Base-by-base conservation (phyloP, 2,888 invertebrate species). In the Heliconius hortense region DNA sequence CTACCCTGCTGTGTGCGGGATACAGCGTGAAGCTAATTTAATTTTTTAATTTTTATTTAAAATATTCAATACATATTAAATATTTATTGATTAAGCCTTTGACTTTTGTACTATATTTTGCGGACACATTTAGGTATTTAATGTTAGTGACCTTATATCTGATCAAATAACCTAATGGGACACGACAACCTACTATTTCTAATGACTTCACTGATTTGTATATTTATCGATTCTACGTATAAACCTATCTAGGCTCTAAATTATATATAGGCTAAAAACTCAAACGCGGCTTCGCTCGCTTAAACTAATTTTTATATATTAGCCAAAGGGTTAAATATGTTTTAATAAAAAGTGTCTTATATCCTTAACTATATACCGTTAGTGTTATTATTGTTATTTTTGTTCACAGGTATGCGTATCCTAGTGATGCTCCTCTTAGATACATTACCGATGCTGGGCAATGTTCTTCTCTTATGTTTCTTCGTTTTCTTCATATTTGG, bases 401-500 rank as follows among this genome's bases (percentile, higher is more conserved):
- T 73, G n/a, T 82, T 81, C 91, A 74, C 95, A 99, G 99, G 99
- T 95, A 99, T 99, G 99, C 96, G 99, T 82, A 99, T 99, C 85
- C 95, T 99, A 88, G 99, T 99, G 83, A 99, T 99, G 98, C 95
- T 99, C 77, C 95, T 99, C 72, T 95, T 99, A 87, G 99, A 99
- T 93, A 99, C 99, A 10, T 95, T 99, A 81, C 99, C 99, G 21
- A 99, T 99, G 99, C 94, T 99, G 86, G 99, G 99, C 81, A 99
- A 99, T 93, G 99, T 99, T 72, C 95, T 99, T 81, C 95, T 99
- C 81, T 95, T 99, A 80, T 99, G 99, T 94, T 99, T 99, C 95
- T 99, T 99, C 95, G 99, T 99, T 78, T 99, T 99, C 96, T 99
- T 99, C 95, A 99, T 99, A 90, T 99, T 99, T 88, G 99, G 99